Percentiles rank a stretch among this genome's conserved stretches.
Conservation (phyloP, 2,888 invertebrate species). For the Alloscopus bannaensis region DNA sequence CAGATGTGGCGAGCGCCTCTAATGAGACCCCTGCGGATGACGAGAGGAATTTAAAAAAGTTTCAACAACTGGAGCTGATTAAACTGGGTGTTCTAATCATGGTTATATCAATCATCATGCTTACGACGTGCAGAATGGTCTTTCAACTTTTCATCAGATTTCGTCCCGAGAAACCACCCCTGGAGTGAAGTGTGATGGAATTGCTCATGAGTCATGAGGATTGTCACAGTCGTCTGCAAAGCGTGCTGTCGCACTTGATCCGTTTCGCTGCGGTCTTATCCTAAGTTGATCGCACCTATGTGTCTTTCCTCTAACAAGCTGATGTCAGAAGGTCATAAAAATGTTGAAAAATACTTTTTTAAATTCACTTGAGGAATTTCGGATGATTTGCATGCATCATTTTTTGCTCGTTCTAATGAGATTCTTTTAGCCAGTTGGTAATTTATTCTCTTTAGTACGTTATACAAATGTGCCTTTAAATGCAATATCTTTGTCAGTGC, state of each 20-base stretch:
- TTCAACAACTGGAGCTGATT: conserved; percentile 74
- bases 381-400: too few species aligned
- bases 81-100: conserved; percentile 74
- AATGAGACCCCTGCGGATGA: background rate
- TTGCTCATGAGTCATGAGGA: background rate
- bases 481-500: too few species aligned
- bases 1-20: background rate
- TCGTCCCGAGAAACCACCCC: conserved; percentile 67
- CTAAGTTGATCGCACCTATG: too few species aligned
- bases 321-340: too few species aligned
- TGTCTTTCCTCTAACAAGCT: too few species aligned
- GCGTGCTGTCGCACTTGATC: background rate
- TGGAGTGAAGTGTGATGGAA: conserved; percentile 4
- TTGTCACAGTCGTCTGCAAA: background rate
- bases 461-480: too few species aligned
- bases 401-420: too few species aligned
- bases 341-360: too few species aligned
- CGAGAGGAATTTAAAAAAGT: conserved; percentile 34
- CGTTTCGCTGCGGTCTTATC: background rate
- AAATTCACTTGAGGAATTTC: too few species aligned
- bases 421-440: too few species aligned
- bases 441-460: too few species aligned
- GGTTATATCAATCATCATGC: conserved; percentile 74
- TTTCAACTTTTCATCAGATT: conserved; percentile 74
- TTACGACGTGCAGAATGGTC: conserved; percentile 75